Evolutionary conservation across 2,113 vertebrate genomes (phyloP).

Genomic region (Coreoperca whiteheadi): DNA sequence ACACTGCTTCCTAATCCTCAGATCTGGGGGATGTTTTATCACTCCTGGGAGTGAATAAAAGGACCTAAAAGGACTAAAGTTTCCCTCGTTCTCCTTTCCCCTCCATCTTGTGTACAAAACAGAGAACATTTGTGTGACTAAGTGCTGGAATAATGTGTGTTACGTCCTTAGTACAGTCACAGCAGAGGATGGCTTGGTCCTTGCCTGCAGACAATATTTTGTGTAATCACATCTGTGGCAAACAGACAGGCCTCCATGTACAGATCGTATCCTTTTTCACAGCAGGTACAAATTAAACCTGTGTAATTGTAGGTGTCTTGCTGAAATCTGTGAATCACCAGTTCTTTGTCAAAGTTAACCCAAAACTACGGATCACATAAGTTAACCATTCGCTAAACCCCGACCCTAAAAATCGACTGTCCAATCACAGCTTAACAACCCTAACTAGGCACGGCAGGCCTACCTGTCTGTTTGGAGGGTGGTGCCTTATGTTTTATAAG

Average conservation of each 20-base stretch:
- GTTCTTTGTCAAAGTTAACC: slow-evolving; percentile 21
- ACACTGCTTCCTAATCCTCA: slow-evolving; percentile 65
- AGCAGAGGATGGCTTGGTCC: slow-evolving; percentile 9
- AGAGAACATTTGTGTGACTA: slow-evolving; percentile 53
- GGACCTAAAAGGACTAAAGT: slow-evolving; percentile 38
- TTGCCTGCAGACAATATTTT: slow-evolving; percentile 49
- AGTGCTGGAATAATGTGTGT: slow-evolving; percentile 48
- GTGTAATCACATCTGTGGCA: slow-evolving; percentile 51
- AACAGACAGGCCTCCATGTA: slow-evolving; percentile 41
- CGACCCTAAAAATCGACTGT: neutral
- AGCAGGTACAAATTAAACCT: slow-evolving; percentile 37
- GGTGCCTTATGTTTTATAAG: too few species aligned
- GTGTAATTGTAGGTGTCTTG: slow-evolving; percentile 43
- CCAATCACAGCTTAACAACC: neutral
- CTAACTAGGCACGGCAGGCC: neutral
- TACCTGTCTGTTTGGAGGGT: neutral
- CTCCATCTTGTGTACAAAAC: slow-evolving; percentile 37
- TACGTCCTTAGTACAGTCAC: slow-evolving; percentile 34
- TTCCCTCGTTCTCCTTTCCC: slow-evolving; percentile 26
- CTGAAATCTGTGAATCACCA: slow-evolving; percentile 33
- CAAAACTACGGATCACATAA: slow-evolving; percentile 2
- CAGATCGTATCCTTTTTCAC: slow-evolving; percentile 23
- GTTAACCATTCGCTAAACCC: neutral
- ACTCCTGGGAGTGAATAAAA: slow-evolving; percentile 53
- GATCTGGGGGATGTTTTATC: slow-evolving; percentile 56